Evolutionary conservation across 2,113 vertebrate genomes (phyloP).

Genomic region (Amblyopsis rosae): DNA sequence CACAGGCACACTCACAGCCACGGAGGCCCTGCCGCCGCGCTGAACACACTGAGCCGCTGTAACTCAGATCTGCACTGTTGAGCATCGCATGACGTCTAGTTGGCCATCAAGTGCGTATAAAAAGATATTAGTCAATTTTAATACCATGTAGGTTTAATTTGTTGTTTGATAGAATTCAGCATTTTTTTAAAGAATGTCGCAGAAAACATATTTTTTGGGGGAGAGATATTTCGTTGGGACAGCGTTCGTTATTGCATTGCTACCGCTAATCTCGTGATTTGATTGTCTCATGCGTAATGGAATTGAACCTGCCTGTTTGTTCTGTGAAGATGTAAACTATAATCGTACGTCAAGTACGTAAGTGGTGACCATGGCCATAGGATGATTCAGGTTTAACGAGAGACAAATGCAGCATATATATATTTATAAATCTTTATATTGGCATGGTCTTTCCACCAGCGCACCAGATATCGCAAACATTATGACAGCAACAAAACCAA

Average conservation of each 20-base stretch:
- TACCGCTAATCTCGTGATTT: too few relatives aligned
- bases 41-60: too few relatives aligned
- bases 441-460: not conserved
- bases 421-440: not conserved
- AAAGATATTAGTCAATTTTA: conserved; percentile 3
- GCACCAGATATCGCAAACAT: not conserved
- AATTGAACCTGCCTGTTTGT: too few relatives aligned
- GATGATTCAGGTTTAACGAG: not conserved
- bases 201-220: too few relatives aligned
- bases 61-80: not conserved
- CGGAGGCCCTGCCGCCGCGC: too few relatives aligned
- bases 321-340: not conserved
- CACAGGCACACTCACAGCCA: too few relatives aligned
- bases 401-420: not conserved
- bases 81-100: not conserved
- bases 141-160: not conserved
- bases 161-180: not conserved
- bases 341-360: conserved; percentile 13
- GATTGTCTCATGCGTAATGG: too few relatives aligned
- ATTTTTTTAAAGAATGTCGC: too few relatives aligned
- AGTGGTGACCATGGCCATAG: not conserved
- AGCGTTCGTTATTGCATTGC: too few relatives aligned
- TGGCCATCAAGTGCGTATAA: not conserved
- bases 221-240: too few relatives aligned
- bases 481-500: not conserved